Percentiles rank a stretch among this genome's conserved stretches.
Conservation (phyloP, 2,888 invertebrate species). For the Flexamia atlantica region DNA sequence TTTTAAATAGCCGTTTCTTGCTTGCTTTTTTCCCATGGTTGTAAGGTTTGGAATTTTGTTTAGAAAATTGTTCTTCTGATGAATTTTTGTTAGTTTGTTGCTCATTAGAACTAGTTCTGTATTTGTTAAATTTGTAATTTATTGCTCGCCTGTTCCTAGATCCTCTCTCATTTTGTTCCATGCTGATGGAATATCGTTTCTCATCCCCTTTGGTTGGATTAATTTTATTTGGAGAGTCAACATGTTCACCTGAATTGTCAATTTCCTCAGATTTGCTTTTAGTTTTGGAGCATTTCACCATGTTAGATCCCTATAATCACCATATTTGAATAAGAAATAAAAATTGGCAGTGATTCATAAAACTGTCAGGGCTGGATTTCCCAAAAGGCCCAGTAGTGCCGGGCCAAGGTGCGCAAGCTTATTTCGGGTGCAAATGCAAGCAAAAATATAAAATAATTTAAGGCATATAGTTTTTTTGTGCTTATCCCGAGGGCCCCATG, state of each 20-base stretch:
- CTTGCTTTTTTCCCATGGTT: not conserved
- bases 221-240: constrained; percentile 11
- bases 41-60: not conserved
- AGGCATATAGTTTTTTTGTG: no score
- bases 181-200: not conserved
- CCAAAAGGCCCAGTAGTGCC: no score
- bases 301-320: constrained; percentile 30
- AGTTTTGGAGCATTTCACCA: not conserved
- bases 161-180: not conserved
- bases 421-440: no score
- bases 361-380: no score
- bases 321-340: constrained; percentile 40
- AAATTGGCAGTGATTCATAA: not conserved
- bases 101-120: not conserved
- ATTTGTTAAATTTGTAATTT: not conserved
- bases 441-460: no score
- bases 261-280: not conserved
- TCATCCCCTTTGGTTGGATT: not conserved
- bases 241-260: not conserved
- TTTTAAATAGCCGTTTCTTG: not conserved
- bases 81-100: not conserved
- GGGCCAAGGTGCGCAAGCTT: no score
- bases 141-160: not conserved
- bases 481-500: no score
- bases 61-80: not conserved